phyloP scores from a whole-genome alignment of 1,140 invertebrate genomes.

The Melipona quadrifasciata region DNA sequence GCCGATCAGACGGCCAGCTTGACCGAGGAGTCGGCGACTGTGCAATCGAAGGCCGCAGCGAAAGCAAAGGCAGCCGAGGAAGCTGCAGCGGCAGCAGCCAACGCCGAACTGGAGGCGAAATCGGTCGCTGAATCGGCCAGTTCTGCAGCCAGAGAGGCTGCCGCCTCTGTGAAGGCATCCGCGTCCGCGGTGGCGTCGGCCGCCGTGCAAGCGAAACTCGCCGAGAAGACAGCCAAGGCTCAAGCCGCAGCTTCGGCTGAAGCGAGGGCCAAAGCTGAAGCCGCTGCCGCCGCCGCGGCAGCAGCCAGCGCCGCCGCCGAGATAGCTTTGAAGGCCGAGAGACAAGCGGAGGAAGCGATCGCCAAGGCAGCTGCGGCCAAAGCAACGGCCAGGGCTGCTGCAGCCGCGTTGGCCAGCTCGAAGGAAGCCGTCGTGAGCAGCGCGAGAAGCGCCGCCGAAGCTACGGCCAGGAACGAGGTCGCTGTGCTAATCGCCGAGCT shows the following conservation, averaged over 20 bases:
- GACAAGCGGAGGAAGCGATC: neutral
- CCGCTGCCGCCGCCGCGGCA: neutral
- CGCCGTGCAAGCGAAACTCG: neutral
- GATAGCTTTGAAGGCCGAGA: neutral
- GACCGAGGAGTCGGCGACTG: neutral
- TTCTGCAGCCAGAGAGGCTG: neutral
- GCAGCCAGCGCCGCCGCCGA: neutral
- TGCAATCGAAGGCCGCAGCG: neutral
- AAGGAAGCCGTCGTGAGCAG: neutral
- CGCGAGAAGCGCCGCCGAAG: neutral
- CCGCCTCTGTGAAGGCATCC: neutral
- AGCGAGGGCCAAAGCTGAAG: neutral
- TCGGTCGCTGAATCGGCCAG: neutral
- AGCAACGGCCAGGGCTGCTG: neutral
- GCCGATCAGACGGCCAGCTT: neutral
- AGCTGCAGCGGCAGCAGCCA: neutral
- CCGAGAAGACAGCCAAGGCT: neutral
- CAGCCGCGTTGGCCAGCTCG: neutral
- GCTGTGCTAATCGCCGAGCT: neutral
- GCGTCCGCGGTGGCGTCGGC: neutral
- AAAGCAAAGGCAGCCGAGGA: neutral
- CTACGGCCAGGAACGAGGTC: neutral
- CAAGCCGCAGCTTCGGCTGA: neutral
- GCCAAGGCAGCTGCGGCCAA: neutral
- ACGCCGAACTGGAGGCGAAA: neutral